These are phyloP conservation scores for Scelioninae gen. 1 DNA, from an alignment of 2,888 invertebrate genomes.

Conservation along the genomic window DNA sequence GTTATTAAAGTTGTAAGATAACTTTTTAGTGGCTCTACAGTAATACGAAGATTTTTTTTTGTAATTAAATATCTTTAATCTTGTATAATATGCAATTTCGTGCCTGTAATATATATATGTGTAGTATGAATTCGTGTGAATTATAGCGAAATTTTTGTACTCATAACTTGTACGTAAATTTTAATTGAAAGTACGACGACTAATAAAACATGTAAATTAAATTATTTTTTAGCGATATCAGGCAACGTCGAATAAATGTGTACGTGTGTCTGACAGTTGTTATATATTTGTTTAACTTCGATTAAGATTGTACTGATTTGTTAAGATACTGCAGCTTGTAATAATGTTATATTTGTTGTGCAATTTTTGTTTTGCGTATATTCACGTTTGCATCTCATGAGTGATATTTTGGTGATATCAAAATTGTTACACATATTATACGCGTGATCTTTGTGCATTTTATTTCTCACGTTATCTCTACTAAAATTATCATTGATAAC, in stretches of 20 bases:
- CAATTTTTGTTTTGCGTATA: slow-evolving; percentile 49
- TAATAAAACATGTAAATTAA: slow-evolving; percentile 16
- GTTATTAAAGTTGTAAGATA: too few relatives aligned
- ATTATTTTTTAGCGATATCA: not conserved
- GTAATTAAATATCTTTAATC: slow-evolving; percentile 26
- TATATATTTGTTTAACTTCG: slow-evolving; percentile 25
- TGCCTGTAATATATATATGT: slow-evolving; percentile 52
- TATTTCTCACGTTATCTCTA: slow-evolving; percentile 12
- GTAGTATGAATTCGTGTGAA: slow-evolving; percentile 32
- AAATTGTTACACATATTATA: slow-evolving; percentile 18
- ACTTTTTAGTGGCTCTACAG: too few relatives aligned
- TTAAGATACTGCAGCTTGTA: slow-evolving; percentile 54
- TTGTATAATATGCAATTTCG: slow-evolving; percentile 38
- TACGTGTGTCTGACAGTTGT: slow-evolving; percentile 12
- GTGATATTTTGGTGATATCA: slow-evolving; percentile 49
- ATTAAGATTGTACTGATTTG: slow-evolving; percentile 56
- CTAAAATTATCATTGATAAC: slow-evolving; percentile 8
- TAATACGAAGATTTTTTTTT: too few relatives aligned
- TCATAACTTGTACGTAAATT: slow-evolving; percentile 23
- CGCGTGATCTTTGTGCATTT: not conserved
- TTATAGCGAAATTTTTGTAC: slow-evolving; percentile 13
- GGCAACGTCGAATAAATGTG: not conserved
- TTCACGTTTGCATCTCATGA: slow-evolving; percentile 39
- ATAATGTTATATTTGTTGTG: slow-evolving; percentile 1
- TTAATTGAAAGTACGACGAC: slow-evolving; percentile 9